phyloP scores from a whole-genome alignment of 2,888 invertebrate species.

The Pemphredon lugubris region DNA sequence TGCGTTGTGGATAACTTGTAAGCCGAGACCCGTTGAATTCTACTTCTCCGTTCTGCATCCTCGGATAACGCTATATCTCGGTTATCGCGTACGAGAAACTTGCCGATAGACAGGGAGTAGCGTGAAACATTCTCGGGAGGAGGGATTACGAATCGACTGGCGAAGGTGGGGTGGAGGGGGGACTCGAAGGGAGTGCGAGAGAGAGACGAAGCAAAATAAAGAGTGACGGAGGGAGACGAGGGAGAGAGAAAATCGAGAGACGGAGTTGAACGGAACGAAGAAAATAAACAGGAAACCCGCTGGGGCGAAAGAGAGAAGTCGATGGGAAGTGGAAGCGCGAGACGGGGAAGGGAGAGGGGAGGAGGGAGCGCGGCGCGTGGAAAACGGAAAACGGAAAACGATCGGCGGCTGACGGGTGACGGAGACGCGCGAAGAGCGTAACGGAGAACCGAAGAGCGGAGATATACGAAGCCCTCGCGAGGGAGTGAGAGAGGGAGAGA shows the following conservation, averaged over 20 bases:
- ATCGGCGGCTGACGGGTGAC: too few relatives aligned
- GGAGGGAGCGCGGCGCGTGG: too few relatives aligned
- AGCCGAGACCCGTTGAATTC: conserved; percentile 42
- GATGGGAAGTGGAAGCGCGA: conserved; percentile 1
- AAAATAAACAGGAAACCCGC: too few relatives aligned
- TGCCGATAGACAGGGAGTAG: conserved; percentile 9
- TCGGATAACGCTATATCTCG: conserved; percentile 29
- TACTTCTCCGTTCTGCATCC: conserved; percentile 27
- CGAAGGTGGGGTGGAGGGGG: background rate
- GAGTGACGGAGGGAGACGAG: conserved; percentile 5
- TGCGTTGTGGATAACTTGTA: conserved; percentile 55
- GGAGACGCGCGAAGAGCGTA: too few relatives aligned
- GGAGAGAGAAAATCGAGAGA: background rate
- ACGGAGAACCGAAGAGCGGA: too few relatives aligned
- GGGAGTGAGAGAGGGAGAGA: too few relatives aligned
- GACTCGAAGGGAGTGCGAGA: background rate
- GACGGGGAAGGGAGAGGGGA: background rate
- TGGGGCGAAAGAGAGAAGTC: background rate
- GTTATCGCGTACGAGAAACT: conserved; percentile 47
- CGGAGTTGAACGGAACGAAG: background rate
- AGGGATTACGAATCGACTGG: background rate
- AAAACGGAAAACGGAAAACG: too few relatives aligned
- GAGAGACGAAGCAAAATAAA: background rate
- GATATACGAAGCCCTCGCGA: too few relatives aligned
- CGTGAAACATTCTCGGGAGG: too few relatives aligned